A percentile compares a stretch with the other conserved stretches of the same genome.
Conservation (phyloP, 1,140 invertebrate species). For the Teleogryllus occipitalis region DNA sequence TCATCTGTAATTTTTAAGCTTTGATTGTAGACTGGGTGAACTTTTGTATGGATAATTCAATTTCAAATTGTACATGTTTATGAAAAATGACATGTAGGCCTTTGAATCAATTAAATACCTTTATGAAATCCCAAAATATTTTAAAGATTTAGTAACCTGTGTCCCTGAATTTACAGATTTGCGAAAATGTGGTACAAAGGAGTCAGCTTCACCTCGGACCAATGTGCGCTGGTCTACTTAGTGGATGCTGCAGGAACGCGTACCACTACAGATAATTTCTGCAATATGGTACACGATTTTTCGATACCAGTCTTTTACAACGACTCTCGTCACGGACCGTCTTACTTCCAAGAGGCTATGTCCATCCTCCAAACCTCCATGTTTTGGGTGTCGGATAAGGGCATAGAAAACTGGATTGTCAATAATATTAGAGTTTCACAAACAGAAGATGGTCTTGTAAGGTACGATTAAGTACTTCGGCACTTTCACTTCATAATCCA, state of each 20-base stretch:
- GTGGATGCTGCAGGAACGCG: conserved; percentile 77
- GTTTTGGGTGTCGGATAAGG: conserved; percentile 68
- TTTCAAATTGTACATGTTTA: too few species aligned
- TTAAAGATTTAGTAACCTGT: not conserved
- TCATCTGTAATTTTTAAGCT: too few species aligned
- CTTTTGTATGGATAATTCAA: too few species aligned
- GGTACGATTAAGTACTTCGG: conserved; percentile 39
- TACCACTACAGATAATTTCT: conserved; percentile 75
- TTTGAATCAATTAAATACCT: too few species aligned
- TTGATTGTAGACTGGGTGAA: too few species aligned
- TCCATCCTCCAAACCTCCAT: conserved; percentile 57
- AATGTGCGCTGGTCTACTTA: conserved; percentile 73
- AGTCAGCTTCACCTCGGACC: conserved; percentile 74
- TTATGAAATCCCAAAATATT: not conserved
- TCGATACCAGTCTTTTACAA: conserved; percentile 70
- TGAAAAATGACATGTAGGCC: too few species aligned
- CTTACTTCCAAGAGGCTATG: conserved; percentile 59
- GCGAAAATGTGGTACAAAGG: conserved; percentile 89
- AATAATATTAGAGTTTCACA: conserved; percentile 73
- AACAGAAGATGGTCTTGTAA: conserved; percentile 68
- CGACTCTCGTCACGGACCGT: conserved; percentile 58
- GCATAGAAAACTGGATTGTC: conserved; percentile 74
- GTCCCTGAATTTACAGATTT: conserved; percentile 41
- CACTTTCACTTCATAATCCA: too few species aligned
- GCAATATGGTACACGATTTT: conserved; percentile 70